These are phyloP conservation scores for Thera britannica DNA, from an alignment of 2,888 invertebrate genomes.

Conservation along the genomic window DNA sequence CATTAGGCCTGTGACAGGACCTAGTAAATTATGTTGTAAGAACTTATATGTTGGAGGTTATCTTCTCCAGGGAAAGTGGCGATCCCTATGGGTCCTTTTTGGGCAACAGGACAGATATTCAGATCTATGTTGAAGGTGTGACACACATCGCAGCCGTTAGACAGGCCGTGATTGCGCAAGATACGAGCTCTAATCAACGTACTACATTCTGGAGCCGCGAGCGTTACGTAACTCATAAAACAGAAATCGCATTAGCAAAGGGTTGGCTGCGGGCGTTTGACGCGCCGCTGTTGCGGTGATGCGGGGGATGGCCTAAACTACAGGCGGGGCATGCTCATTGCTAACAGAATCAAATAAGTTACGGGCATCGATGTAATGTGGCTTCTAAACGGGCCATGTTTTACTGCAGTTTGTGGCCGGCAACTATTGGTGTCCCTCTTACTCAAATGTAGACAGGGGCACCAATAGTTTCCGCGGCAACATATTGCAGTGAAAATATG, in stretches of 20 bases:
- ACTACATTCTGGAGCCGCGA: conserved; percentile 48
- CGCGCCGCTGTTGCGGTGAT: conserved; percentile 54
- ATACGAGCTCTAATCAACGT: conserved; percentile 55
- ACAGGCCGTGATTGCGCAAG: conserved; percentile 45
- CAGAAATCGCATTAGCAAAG: conserved; percentile 78
- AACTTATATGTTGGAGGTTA: too few species aligned
- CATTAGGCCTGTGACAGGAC: too few species aligned
- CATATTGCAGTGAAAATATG: too few species aligned
- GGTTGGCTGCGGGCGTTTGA: conserved; percentile 67
- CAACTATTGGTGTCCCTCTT: too few species aligned
- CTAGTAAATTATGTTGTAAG: too few species aligned
- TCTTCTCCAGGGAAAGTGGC: too few species aligned
- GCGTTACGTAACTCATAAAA: conserved; percentile 73
- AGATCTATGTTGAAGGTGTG: neutral
- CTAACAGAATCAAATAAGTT: neutral
- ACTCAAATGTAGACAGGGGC: too few species aligned
- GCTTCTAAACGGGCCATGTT: too few species aligned
- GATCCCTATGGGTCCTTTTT: neutral
- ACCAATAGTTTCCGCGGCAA: too few species aligned
- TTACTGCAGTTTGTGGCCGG: too few species aligned
- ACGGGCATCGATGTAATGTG: too few species aligned
- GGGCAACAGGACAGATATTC: neutral
- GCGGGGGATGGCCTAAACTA: conserved; percentile 38
- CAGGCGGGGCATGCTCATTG: conserved; percentile 17
- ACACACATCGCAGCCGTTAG: conserved; percentile 4